Evolutionary conservation across 2,888 invertebrate species (phyloP), one percentile per base, ranked within the genome.

Genomic region (Thecocarcelia acutangulata): DNA sequence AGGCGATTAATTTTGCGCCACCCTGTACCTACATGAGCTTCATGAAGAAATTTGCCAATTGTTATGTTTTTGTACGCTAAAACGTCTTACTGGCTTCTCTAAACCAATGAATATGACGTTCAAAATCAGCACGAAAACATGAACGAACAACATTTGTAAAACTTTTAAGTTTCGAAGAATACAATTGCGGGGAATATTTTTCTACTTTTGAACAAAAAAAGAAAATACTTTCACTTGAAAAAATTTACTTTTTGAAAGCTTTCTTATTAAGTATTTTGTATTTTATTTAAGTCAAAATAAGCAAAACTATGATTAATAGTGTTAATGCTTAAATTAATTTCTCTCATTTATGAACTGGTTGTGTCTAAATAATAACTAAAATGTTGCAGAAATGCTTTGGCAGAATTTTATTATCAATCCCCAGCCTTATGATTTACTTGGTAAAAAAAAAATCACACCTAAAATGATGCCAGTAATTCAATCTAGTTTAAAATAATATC

Each of bases 341-440:
- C 44, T 44, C 33, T 54, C 3, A 12, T 15, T 46, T 48, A 33
- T 9, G 42, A 48, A 81, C 76, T 85, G 77, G 79, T 84, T 84
- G 69, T 85, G 86, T 85, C 88, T 88, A 33, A 17, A 21, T n/a
- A 44, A 52, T 64, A 61, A 66, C n/a, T 42, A 33, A 66, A 59
- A 48, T 11, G 44, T 33, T 37, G 56, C 89, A 91, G 91, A 90
- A 91, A 90, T 88, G 89, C 90, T 87, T 87, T 91, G 84, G 90
- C 89, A 85, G 90, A 90, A 90, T 89, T 91, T 28, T 37, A 13
- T 15, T 42, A 42, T 61, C 19, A 37, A 6, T 9, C 9, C 11
- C 8, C 6, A 58, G 48, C 8, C 3, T 37, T 44, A 56, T 24
- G 15, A 24, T 28, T 28, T 2, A 54, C 44, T 42, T 33, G 33